A percentile compares a stretch with the other conserved stretches of the same genome.
Evolutionary conservation across 2,888 invertebrate species (phyloP).

Genomic region (Automeris io): DNA sequence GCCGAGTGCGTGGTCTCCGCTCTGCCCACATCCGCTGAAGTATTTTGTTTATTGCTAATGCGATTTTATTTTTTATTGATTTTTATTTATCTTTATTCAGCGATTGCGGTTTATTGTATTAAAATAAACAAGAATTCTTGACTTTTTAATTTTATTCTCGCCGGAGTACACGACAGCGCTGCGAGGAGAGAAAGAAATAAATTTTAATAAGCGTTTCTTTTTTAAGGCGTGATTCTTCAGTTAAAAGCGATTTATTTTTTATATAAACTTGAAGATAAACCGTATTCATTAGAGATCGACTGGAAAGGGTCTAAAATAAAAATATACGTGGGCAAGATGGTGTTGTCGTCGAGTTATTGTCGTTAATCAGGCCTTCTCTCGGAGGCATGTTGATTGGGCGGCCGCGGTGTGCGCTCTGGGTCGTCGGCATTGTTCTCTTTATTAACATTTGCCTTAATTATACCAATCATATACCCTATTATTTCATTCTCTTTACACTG

Average conservation of each 20-base stretch:
- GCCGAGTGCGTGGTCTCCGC: slow-evolving; percentile 52
- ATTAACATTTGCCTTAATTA: slow-evolving; percentile 54
- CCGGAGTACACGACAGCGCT: slow-evolving; percentile 72
- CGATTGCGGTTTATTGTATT: slow-evolving; percentile 78
- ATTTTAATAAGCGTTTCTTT: slow-evolving; percentile 77
- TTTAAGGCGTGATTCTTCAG: slow-evolving; percentile 78
- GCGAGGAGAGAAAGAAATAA: slow-evolving; percentile 75
- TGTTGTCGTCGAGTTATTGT: slow-evolving; percentile 72
- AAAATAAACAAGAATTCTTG: slow-evolving; percentile 77
- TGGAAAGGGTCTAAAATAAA: slow-evolving; percentile 73
- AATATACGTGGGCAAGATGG: slow-evolving; percentile 67
- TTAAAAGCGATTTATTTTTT: slow-evolving; percentile 77
- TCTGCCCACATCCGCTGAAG: slow-evolving; percentile 77
- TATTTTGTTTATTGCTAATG: slow-evolving; percentile 78
- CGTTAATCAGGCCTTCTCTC: slow-evolving; percentile 61
- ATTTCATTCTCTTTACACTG: slow-evolving; percentile 1
- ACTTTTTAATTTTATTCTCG: slow-evolving; percentile 76
- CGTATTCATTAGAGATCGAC: slow-evolving; percentile 76
- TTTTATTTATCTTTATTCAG: slow-evolving; percentile 78
- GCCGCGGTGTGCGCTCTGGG: slow-evolving; percentile 19
- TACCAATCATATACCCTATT: slow-evolving; percentile 36
- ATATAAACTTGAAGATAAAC: slow-evolving; percentile 75
- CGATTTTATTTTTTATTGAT: slow-evolving; percentile 77
- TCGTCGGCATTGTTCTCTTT: slow-evolving; percentile 49
- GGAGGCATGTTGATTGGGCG: slow-evolving; percentile 61